Conservation (phyloP, 2,113 vertebrate species). For the Oceanites oceanicus region DNA sequence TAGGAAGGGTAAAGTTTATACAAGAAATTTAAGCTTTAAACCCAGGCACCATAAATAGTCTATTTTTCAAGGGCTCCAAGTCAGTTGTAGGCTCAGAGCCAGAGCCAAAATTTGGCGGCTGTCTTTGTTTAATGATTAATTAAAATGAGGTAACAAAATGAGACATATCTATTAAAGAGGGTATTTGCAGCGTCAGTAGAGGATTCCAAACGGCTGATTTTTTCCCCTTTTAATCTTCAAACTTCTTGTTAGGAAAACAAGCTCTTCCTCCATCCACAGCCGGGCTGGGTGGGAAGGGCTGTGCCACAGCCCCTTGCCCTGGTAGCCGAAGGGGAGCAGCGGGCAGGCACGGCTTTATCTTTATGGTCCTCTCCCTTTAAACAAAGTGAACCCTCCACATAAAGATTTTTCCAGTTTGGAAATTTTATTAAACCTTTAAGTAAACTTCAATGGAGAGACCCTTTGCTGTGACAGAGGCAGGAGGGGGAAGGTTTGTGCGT, state of each 20-base stretch:
- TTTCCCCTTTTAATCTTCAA: conserved; percentile 62
- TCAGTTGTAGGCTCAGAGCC: conserved; percentile 67
- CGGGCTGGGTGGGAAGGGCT: background rate
- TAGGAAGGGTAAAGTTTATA: conserved; percentile 69
- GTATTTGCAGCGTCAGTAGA: conserved; percentile 71
- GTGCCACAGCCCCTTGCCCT: background rate
- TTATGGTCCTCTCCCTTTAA: conserved; percentile 62
- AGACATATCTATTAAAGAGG: conserved; percentile 73
- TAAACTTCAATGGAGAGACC: conserved; percentile 41
- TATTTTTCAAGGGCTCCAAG: conserved; percentile 70
- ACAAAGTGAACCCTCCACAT: conserved; percentile 8
- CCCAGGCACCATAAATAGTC: conserved; percentile 75
- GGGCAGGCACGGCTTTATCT: conserved; percentile 36
- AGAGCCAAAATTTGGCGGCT: conserved; percentile 71
- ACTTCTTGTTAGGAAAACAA: conserved; percentile 64
- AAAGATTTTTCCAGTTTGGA: conserved; percentile 59
- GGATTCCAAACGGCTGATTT: conserved; percentile 71
- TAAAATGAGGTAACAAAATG: conserved; percentile 74
- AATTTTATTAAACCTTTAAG: conserved; percentile 40
- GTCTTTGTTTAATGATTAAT: conserved; percentile 75
- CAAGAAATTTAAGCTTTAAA: conserved; percentile 70
- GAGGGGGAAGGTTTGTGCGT: background rate
- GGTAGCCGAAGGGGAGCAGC: conserved; percentile 24
- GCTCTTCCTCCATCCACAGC: background rate
- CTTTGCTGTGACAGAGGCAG: conserved; percentile 8